Base-by-base conservation (phyloP, 2,797 vertebrate species). In the Sebastes kiyomatsui region DNA sequence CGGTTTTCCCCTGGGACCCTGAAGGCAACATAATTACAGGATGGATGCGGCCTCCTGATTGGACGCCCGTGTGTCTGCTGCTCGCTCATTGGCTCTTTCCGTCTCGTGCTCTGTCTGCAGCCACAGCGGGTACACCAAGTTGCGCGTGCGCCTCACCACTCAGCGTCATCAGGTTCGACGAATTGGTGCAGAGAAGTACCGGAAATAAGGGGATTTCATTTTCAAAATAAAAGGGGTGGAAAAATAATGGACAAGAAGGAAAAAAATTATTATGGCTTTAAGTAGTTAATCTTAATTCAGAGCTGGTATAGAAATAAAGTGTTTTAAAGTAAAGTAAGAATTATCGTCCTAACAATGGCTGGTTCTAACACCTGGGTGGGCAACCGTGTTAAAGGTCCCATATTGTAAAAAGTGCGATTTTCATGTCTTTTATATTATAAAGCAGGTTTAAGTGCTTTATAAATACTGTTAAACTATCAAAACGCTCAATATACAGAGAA, bases 131-230 rank as follows among this genome's bases (percentile, higher is more conserved):
- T 27, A 76, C 83, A 16, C 55, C 10, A 22, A 7, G 90, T 82
- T 13, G 97, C 97, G 97, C 97, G 93, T 97, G 97, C 97, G 97
- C 93, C 75, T 80, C 88, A 75, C 88, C 65, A 10, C 66, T 46
- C 22, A 13, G 10, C 60, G 13, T 28, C 6, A 54, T 86, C 59
- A 82, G 58, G 46, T 12, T 28, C 1, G 27, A 22, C 0, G 66
- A 56, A 81, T 60, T 86, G 3, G 55, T 18, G 13, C 0, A 2
- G 13, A 13, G 16, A 60, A 14, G 2, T 2, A 55, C 6, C 66
- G 82, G 82, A 90, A 85, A 10, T 18, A 0, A 9, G 0, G 22
- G 0, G 1, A 1, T n/a, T 55, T 22, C 1, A 1, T 1, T 0
- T 33, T 72, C 77, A 89, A 79, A 93, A 85, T 90, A 87, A 92